Conservation (phyloP, 2,797 vertebrate species). For the Cuculus canorus region DNA sequence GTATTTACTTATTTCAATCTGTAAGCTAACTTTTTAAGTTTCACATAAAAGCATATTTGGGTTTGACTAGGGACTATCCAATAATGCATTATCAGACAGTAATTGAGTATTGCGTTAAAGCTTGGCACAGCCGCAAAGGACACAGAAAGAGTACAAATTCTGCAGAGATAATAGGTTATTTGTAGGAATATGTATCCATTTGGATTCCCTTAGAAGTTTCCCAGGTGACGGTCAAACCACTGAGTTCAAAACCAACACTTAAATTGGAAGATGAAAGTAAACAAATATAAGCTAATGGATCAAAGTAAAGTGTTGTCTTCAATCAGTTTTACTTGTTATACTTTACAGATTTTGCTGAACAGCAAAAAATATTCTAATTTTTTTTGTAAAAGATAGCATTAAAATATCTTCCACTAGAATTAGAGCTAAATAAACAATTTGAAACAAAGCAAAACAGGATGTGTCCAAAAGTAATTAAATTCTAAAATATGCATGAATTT, state of each 20-base stretch:
- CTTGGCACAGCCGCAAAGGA: neutral
- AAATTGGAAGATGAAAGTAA: slow-evolving; percentile 17
- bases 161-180: neutral
- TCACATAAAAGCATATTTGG: neutral
- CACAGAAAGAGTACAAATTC: neutral
- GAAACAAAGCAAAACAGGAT: neutral
- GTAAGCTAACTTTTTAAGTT: neutral
- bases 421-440: neutral
- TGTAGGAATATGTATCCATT: neutral
- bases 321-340: neutral
- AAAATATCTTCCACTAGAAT: neutral
- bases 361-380: neutral
- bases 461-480: neutral
- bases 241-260: neutral
- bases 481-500: neutral
- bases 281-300: neutral
- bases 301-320: neutral
- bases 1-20: neutral
- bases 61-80: neutral
- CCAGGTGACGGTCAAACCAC: neutral
- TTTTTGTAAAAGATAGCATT: neutral
- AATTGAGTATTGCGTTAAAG: neutral
- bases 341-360: neutral
- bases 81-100: neutral
- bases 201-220: neutral